Percentiles rank a stretch among this genome's conserved stretches.
Evolutionary conservation across 2,888 invertebrate genomes (phyloP).

Genomic region (Antitype chi): DNA sequence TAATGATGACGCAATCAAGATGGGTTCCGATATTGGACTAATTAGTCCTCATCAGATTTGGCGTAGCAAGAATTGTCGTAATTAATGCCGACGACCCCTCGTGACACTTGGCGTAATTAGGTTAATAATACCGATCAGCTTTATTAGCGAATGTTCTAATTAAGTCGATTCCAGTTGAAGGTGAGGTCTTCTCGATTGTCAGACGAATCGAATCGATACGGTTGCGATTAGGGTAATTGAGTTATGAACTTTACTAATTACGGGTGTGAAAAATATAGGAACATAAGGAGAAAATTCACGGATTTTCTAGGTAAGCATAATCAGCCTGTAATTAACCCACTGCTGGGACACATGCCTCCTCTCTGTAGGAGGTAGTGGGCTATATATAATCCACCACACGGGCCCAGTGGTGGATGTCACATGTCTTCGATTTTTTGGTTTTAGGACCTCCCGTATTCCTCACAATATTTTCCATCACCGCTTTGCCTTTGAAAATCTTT

Average conservation of each 20-base stretch:
- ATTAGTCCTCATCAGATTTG: conserved; percentile 77
- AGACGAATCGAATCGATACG: conserved; percentile 60
- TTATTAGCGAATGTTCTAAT: conserved; percentile 86
- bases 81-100: conserved; percentile 77
- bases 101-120: conserved; percentile 84
- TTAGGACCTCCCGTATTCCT: neutral
- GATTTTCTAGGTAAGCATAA: neutral
- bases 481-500: no score
- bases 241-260: conserved; percentile 10
- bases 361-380: no score
- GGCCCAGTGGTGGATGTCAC: no score
- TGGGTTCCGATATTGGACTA: conserved; percentile 66
- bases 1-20: conserved; percentile 30
- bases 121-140: conserved; percentile 86
- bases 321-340: neutral
- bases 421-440: no score
- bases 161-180: conserved; percentile 76
- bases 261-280: neutral
- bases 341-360: no score
- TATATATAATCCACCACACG: no score
- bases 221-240: conserved; percentile 22
- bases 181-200: conserved; percentile 66
- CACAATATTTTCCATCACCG: neutral
- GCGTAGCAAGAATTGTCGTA: conserved; percentile 76
- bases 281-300: no score